Conservation (phyloP, 2,888 invertebrate species). For the Ochropleura plecta region DNA sequence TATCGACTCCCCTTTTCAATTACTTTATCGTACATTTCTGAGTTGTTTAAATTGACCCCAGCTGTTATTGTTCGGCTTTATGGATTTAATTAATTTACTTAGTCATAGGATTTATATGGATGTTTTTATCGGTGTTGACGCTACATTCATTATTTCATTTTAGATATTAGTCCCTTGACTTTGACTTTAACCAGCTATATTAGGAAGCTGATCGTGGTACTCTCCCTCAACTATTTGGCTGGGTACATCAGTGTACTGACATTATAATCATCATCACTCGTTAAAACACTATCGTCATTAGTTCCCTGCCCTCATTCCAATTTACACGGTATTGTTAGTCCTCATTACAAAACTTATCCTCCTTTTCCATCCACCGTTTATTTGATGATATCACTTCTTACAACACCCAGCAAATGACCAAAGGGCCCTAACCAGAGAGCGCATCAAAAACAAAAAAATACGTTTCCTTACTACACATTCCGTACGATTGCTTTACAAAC, state of each 20-base stretch:
- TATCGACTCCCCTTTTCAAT: slow-evolving; percentile 51
- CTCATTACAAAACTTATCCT: not conserved
- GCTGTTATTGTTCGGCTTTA: slow-evolving; percentile 13
- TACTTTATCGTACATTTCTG: slow-evolving; percentile 38
- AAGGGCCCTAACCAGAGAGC: not conserved
- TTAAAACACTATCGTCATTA: not conserved
- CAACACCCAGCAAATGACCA: not conserved
- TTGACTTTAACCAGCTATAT: not conserved
- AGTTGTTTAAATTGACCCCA: slow-evolving; percentile 20
- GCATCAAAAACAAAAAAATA: not conserved
- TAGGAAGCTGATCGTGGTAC: too few species aligned
- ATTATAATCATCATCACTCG: not conserved
- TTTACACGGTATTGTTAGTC: not conserved
- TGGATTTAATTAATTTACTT: slow-evolving; percentile 1
- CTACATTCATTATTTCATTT: not conserved
- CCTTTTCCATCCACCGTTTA: not conserved
- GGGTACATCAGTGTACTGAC: not conserved
- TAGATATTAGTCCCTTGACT: not conserved
- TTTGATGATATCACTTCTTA: not conserved
- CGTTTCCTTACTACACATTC: slow-evolving; percentile 6
- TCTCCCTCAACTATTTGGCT: not conserved
- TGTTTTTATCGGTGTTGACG: not conserved
- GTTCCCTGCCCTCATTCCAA: not conserved
- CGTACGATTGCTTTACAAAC: slow-evolving; percentile 31
- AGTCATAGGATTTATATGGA: not conserved